Conservation (phyloP, 2,888 invertebrate species). For the Acleris literana region DNA sequence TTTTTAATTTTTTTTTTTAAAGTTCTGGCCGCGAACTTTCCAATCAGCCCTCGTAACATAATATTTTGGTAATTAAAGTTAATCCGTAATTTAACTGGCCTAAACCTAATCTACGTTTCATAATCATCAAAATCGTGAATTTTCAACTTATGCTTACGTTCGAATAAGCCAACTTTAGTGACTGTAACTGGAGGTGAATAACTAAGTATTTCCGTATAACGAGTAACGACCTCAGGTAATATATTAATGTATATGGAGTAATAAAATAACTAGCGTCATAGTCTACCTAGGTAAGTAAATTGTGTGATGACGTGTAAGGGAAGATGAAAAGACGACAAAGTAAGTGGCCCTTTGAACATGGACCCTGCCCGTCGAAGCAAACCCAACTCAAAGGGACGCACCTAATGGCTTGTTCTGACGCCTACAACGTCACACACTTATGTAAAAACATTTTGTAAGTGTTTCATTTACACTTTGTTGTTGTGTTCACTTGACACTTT, state of each 20-base stretch:
- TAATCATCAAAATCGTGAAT: no score
- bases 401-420: constrained; percentile 68
- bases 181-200: no score
- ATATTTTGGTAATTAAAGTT: no score
- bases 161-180: no score
- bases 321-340: constrained; percentile 68
- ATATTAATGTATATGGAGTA: not conserved
- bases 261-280: constrained; percentile 14
- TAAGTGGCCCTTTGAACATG: constrained; percentile 62
- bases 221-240: not conserved
- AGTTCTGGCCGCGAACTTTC: no score
- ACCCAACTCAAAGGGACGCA: constrained; percentile 67
- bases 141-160: no score
- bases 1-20: no score
- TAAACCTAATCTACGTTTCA: no score
- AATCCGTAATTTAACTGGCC: no score
- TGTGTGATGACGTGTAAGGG: constrained; percentile 61
- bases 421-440: constrained; percentile 49
- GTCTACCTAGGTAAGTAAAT: constrained; percentile 46
- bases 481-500: not conserved
- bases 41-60: no score
- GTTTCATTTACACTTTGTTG: not conserved
- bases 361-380: constrained; percentile 49
- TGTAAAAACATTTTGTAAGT: constrained; percentile 20
- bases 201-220: no score